phyloP scores from a whole-genome alignment of 2,113 vertebrate genomes.

The Hippocampus comes region DNA sequence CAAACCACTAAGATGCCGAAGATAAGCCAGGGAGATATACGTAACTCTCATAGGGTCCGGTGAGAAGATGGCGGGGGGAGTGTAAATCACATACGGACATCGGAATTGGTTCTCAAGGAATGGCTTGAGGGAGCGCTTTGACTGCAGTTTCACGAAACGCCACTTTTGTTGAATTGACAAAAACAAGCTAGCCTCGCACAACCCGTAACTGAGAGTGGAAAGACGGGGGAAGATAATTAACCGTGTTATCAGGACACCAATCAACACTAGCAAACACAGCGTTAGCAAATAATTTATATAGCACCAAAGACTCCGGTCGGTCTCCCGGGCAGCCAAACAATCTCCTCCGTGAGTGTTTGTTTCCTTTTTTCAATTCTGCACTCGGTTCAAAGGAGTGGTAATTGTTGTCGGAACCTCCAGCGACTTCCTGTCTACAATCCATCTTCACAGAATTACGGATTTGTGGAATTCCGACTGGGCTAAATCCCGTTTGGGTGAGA shows the following conservation, averaged over 20 bases:
- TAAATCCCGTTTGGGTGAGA: slow-evolving; percentile 69
- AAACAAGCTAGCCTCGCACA: neutral
- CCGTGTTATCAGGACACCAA: slow-evolving; percentile 26
- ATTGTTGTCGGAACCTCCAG: slow-evolving; percentile 43
- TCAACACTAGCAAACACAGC: slow-evolving; percentile 43
- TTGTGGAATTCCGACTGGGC: slow-evolving; percentile 58
- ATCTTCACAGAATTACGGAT: slow-evolving; percentile 49
- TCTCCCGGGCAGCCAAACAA: slow-evolving; percentile 29
- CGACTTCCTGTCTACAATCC: slow-evolving; percentile 44
- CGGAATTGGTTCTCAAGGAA: slow-evolving; percentile 10
- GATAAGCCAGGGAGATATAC: slow-evolving; percentile 43
- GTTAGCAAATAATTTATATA: slow-evolving; percentile 46
- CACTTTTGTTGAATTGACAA: neutral
- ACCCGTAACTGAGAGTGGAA: neutral
- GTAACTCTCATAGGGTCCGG: slow-evolving; percentile 30
- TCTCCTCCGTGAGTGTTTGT: slow-evolving; percentile 34
- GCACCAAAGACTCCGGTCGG: slow-evolving; percentile 34
- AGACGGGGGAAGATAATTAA: neutral
- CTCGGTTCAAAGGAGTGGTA: slow-evolving; percentile 28
- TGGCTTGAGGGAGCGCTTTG: slow-evolving; percentile 27
- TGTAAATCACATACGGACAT: slow-evolving; percentile 28
- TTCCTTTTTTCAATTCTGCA: slow-evolving; percentile 21
- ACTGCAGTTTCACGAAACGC: slow-evolving; percentile 14
- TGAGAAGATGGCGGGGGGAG: slow-evolving; percentile 40
- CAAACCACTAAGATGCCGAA: slow-evolving; percentile 37